Percentiles rank a stretch among this genome's conserved stretches.
These are phyloP conservation scores for Schizopygopsis pylzovi DNA, from an alignment of 2,797 vertebrate genomes.

Conservation along the genomic window DNA sequence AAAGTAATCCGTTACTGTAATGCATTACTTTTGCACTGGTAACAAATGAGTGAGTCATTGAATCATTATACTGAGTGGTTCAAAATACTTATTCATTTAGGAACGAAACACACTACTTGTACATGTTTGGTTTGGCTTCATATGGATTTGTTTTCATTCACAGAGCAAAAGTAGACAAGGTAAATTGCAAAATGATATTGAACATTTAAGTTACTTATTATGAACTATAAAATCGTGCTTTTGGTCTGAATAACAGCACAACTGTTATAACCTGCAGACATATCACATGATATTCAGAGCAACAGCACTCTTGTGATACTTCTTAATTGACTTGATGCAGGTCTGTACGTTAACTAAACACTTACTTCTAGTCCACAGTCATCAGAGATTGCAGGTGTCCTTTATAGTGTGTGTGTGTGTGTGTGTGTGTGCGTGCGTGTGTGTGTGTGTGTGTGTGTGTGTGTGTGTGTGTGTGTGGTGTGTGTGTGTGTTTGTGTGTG, in stretches of 20 bases:
- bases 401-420: slow-evolving; percentile 13
- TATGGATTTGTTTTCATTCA: not conserved
- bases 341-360: slow-evolving; percentile 8
- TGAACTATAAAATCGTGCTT: not conserved
- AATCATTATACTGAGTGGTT: not conserved
- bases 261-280: not conserved
- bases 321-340: not conserved
- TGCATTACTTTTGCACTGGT: not conserved
- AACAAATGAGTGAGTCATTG: not conserved
- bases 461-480: too few relatives aligned
- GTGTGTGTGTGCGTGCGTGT: slow-evolving; percentile 28
- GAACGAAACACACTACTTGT: not conserved
- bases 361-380: slow-evolving; percentile 2
- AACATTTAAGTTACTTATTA: not conserved
- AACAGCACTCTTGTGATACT: not conserved
- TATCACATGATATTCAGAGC: not conserved
- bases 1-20: too few relatives aligned
- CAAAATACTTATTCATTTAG: not conserved
- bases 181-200: too few relatives aligned
- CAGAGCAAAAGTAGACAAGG: not conserved
- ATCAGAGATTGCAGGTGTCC: slow-evolving; percentile 37
- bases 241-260: not conserved
- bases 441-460: too few relatives aligned
- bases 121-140: not conserved
- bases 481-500: slow-evolving; percentile 1